Evolutionary conservation across 2,113 vertebrate genomes (phyloP).

Genomic region (Malurus alboscapulatus): DNA sequence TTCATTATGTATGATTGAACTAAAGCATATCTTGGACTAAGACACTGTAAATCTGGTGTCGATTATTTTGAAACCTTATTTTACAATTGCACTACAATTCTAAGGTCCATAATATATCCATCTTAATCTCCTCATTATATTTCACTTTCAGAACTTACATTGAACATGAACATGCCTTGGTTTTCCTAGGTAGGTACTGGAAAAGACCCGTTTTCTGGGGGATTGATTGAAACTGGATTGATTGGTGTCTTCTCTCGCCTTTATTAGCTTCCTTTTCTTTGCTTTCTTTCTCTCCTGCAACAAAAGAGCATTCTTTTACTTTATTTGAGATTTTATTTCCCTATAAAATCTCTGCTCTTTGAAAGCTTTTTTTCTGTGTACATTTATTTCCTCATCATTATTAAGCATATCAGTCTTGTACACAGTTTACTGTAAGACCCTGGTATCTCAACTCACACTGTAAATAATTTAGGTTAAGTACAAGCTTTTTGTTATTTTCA

Average conservation of each 20-base stretch:
- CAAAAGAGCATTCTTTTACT: background rate
- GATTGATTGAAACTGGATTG: background rate
- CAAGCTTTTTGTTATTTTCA: background rate
- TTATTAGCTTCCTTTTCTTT: background rate
- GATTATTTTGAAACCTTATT: background rate
- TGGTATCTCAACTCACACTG: background rate
- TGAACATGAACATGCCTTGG: background rate
- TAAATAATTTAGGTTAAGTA: background rate
- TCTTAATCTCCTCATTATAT: background rate
- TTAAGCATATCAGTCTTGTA: background rate
- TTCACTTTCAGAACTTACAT: background rate
- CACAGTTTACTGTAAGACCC: background rate
- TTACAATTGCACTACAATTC: background rate
- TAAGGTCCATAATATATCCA: background rate
- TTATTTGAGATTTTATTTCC: background rate
- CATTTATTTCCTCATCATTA: background rate
- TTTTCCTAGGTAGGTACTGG: background rate
- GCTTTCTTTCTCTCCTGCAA: background rate
- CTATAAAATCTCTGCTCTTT: background rate
- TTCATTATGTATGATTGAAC: rapidly evolving
- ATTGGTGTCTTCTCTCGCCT: background rate
- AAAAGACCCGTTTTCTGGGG: background rate
- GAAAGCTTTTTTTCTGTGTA: background rate
- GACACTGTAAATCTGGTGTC: background rate
- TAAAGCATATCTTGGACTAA: background rate